phyloP scores from a whole-genome alignment of 2,113 vertebrate species.

The Mus spicilegus region DNA sequence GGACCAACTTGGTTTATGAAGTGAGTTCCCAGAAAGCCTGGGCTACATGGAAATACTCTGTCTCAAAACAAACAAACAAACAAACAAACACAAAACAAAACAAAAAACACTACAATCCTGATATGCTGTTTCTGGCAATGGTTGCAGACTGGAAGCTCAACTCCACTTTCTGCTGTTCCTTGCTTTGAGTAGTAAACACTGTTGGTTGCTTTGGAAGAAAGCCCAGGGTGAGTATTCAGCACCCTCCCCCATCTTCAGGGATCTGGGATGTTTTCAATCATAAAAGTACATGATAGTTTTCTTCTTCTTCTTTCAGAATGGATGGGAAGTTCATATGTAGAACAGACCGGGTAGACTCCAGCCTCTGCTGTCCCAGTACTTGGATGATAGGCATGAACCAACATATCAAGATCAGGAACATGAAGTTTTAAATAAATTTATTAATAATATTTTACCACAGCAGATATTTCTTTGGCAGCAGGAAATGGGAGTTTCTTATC shows the following conservation, averaged over 20 bases:
- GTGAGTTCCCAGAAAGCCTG: not conserved
- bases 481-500: not conserved
- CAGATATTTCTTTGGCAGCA: not conserved
- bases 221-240: not conserved
- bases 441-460: not conserved
- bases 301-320: not conserved
- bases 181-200: not conserved
- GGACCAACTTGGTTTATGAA: not conserved
- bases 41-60: not conserved
- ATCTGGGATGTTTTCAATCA: not conserved
- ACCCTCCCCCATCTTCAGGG: not conserved
- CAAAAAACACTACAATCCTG: too few relatives aligned
- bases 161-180: not conserved
- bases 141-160: not conserved
- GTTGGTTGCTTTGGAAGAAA: not conserved
- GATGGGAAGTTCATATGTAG: not conserved
- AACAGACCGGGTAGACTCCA: fast-evolving
- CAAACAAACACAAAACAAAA: too few relatives aligned
- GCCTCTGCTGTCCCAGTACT: not conserved
- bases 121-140: fast-evolving
- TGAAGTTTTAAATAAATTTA: not conserved
- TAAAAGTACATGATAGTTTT: not conserved
- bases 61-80: not conserved
- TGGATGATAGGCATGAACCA: not conserved
- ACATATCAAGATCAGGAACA: not conserved